Conservation (phyloP, 2,113 vertebrate species). For the Aplodontia rufa region DNA sequence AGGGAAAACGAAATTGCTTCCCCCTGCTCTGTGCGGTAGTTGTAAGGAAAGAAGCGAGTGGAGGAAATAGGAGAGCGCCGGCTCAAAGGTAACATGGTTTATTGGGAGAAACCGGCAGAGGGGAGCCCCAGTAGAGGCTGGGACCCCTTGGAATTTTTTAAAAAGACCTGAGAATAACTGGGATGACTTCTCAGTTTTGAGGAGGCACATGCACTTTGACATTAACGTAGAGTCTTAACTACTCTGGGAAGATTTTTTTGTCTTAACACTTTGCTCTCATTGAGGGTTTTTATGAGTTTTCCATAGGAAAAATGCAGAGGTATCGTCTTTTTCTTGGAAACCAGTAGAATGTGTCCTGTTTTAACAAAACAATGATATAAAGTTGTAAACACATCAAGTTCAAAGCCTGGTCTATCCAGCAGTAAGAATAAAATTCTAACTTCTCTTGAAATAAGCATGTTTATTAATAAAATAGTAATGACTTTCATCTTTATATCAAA, state of each 20-base stretch:
- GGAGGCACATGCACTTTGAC: not conserved
- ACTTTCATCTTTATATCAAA: not conserved
- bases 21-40: too few species aligned
- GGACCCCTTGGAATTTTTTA: too few species aligned
- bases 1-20: too few species aligned
- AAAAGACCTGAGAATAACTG: not conserved
- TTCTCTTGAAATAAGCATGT: slow-evolving; percentile 2
- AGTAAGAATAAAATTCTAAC: not conserved
- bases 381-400: not conserved
- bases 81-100: too few species aligned
- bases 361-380: not conserved
- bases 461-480: not conserved
- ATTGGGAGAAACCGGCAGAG: too few species aligned
- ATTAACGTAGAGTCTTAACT: rapidly evolving
- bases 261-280: not conserved
- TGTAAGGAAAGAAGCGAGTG: too few species aligned
- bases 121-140: too few species aligned
- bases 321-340: not conserved
- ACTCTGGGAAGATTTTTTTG: too few species aligned
- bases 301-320: not conserved
- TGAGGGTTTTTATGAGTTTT: not conserved
- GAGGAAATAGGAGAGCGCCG: too few species aligned
- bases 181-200: not conserved
- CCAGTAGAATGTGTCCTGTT: not conserved
- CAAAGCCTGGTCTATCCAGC: not conserved